phyloP scores from a whole-genome alignment of 2,888 invertebrate genomes.

The Plebejus argus region DNA sequence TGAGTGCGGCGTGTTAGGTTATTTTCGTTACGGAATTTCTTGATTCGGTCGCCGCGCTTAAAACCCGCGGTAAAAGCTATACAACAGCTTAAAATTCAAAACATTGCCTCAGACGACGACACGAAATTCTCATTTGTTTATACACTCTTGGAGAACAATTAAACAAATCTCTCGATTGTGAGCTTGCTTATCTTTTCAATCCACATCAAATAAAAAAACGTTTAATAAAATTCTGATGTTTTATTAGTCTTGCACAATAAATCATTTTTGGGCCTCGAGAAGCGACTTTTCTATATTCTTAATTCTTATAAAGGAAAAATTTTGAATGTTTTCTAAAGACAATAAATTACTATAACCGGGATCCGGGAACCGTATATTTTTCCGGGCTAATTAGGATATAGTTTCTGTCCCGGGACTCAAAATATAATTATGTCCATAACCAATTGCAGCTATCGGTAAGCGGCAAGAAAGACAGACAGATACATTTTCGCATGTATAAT shows the following conservation, averaged over 20 bases:
- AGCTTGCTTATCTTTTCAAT: neutral
- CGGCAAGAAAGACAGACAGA: no score
- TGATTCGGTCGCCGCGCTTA: no score
- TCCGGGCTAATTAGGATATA: no score
- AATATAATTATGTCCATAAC: no score
- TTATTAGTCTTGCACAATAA: constrained; percentile 9
- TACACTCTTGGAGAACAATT: neutral
- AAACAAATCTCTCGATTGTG: neutral
- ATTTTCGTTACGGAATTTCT: no score
- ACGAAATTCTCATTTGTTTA: neutral
- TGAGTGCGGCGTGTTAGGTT: no score
- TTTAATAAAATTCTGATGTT: neutral
- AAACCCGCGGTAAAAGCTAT: no score
- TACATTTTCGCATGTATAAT: no score
- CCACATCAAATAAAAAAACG: neutral
- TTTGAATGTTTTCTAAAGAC: neutral
- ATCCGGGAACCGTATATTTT: no score
- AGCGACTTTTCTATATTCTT: neutral
- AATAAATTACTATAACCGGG: neutral
- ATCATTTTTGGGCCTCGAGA: neutral
- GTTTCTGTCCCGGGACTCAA: no score
- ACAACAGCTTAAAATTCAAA: neutral
- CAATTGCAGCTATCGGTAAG: no score
- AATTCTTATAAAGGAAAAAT: neutral
- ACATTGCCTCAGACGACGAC: neutral